Evolutionary conservation across 2,797 vertebrate genomes (phyloP).

Genomic region (Anguilla marmorata): DNA sequence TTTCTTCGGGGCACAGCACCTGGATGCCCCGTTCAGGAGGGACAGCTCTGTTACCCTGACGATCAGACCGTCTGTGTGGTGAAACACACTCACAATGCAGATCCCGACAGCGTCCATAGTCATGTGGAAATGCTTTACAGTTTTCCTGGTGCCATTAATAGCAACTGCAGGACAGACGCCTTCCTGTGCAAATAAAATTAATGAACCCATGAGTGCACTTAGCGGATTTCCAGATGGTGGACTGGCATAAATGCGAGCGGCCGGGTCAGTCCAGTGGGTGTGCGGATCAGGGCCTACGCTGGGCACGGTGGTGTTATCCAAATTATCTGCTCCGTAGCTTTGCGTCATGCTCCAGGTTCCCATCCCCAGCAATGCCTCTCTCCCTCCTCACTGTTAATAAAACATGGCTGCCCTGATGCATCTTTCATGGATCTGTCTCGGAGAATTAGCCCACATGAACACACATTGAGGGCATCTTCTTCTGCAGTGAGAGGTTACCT

Average conservation of each 20-base stretch:
- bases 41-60: not conserved
- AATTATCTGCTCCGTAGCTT: not conserved
- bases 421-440: conserved; percentile 5
- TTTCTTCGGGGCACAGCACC: not conserved
- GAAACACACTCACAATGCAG: not conserved
- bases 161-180: not conserved
- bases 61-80: not conserved
- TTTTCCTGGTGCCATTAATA: not conserved
- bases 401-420: not conserved
- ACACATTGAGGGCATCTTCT: conserved; percentile 6
- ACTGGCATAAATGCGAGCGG: not conserved
- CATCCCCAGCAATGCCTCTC: not conserved
- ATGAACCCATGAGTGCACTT: not conserved
- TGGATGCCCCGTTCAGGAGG: not conserved
- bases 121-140: too few relatives aligned
- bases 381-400: not conserved
- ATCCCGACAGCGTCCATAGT: not conserved
- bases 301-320: not conserved
- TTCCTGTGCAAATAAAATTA: not conserved
- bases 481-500: not conserved
- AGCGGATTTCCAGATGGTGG: not conserved
- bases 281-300: not conserved
- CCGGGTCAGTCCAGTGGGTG: not conserved
- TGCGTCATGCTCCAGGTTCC: not conserved
- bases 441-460: conserved; percentile 12